phyloP scores from a whole-genome alignment of 2,113 vertebrate genomes.

The Pseudorectes ferrugineus region DNA sequence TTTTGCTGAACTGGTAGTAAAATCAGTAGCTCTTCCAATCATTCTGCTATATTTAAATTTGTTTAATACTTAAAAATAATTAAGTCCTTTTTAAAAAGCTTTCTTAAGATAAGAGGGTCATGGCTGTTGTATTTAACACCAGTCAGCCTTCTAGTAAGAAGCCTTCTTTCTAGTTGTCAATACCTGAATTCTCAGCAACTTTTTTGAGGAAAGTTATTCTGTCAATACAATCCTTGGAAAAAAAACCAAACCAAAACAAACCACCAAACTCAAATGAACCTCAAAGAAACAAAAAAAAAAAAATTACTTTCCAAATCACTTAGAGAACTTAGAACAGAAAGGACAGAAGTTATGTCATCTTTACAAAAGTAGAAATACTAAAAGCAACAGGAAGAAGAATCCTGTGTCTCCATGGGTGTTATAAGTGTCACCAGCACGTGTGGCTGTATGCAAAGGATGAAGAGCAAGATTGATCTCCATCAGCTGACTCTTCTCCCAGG shows the following conservation, averaged over 20 bases:
- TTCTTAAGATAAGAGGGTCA: not conserved
- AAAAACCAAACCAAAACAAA: not conserved
- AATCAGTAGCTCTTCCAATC: not conserved
- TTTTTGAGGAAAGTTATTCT: not conserved
- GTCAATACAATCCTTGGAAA: not conserved
- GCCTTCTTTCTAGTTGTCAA: not conserved
- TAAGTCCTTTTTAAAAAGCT: not conserved
- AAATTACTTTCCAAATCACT: not conserved
- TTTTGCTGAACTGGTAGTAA: not conserved
- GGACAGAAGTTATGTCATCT: not conserved
- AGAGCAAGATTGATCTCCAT: not conserved
- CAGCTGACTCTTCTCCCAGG: not conserved
- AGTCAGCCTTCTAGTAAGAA: not conserved
- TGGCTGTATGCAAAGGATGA: not conserved
- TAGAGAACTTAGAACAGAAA: not conserved
- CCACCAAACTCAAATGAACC: not conserved
- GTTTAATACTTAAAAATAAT: not conserved
- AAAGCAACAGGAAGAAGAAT: not conserved
- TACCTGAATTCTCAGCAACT: not conserved
- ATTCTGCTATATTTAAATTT: not conserved
- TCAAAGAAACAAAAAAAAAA: not conserved
- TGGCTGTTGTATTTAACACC: not conserved
- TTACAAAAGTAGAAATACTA: not conserved
- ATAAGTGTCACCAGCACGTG: rapidly evolving
- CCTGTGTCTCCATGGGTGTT: not conserved